Base-by-base conservation (phyloP, 2,113 vertebrate species). In the Riparia riparia region DNA sequence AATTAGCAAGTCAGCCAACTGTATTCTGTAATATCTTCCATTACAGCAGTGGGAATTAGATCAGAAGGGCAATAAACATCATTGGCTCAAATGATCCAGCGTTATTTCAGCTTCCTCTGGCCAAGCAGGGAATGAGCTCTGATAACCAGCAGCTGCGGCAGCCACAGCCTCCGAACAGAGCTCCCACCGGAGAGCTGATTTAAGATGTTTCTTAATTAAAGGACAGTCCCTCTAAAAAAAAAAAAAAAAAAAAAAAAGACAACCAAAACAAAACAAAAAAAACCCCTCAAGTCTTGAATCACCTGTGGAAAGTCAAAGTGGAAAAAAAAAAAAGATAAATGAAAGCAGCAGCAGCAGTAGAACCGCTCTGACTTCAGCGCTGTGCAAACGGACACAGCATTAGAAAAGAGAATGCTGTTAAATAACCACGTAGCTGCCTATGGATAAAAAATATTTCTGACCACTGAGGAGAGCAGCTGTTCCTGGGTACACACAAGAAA, bases 21-120 rank as follows among this genome's bases (percentile, higher is more conserved):
- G 90, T 80, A 92, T 94, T 94, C 95, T 76, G 82, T 95, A 92
- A 94, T 95, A 95, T 90, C 90, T 77, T 96, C 95, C 87, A 79
- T 96, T 94, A 91, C 90, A 89, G 95, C 82, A 24, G 80, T 86
- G 96, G 90, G 96, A 96, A 95, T 96, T 95, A 92, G 89, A 90
- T 84, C 89, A 94, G 83, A 93, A 97, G 85, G 82, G 90, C 93
- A 94, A 96, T 96, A 97, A 97, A 95, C 96, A 96, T 95, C 93
- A 95, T 95, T 81, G 76, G 65, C 78, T 96, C 76, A 92, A 94
- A 93, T 76, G 93, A 93, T 97, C 93, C 89, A 74, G 90, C 1
- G 13, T 85, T 64, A 92, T 94, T 96, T 93, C 93, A 68, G 95
- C 69, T 83, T 96, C 79, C 73, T 78, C 60, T 93, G 93, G 85